Evolutionary conservation across 2,113 vertebrate genomes (phyloP).

Genomic region (Lynx canadensis): DNA sequence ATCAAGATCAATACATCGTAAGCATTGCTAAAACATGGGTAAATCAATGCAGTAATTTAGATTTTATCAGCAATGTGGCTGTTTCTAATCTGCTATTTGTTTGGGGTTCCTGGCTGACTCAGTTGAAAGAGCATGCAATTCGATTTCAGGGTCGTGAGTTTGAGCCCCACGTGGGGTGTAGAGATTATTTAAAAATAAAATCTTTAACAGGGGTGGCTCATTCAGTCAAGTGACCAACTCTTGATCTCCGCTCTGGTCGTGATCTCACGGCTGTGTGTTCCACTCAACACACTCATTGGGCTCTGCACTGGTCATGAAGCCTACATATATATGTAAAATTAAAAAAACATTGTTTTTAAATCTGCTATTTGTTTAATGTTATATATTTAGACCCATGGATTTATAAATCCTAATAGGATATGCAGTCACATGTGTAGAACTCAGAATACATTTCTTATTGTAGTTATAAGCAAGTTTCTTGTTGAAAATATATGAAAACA

Average conservation of each 20-base stretch:
- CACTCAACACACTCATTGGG: too few relatives aligned
- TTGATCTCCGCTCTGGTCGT: too few relatives aligned
- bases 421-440: background rate
- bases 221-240: too few relatives aligned
- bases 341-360: too few relatives aligned
- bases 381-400: background rate
- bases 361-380: background rate
- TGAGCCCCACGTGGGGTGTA: background rate
- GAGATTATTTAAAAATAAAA: background rate
- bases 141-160: background rate
- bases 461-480: slow-evolving; percentile 6
- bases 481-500: background rate
- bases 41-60: background rate
- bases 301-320: too few relatives aligned
- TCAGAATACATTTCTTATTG: slow-evolving; percentile 7
- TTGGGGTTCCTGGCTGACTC: background rate
- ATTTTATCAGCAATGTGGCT: background rate
- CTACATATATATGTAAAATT: too few relatives aligned
- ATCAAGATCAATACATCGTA: background rate
- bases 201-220: too few relatives aligned
- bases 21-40: background rate
- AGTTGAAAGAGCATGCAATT: background rate
- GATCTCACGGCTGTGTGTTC: too few relatives aligned
- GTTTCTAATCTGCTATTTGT: background rate
- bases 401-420: background rate